These are phyloP conservation scores for Centropristis striata DNA, from an alignment of 2,113 vertebrate genomes.

Conservation along the genomic window DNA sequence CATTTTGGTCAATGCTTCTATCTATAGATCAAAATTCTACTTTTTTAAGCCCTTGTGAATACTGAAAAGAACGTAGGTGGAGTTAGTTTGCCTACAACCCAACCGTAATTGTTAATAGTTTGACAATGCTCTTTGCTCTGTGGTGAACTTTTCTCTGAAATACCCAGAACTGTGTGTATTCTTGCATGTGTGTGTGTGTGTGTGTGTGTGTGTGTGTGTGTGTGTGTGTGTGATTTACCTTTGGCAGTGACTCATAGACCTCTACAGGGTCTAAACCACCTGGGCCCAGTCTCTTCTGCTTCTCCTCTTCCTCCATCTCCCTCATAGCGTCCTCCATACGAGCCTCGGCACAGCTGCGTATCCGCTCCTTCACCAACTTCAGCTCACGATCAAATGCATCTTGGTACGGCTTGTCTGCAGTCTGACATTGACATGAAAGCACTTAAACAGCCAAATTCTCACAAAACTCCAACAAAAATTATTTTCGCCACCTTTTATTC, in stretches of 20 bases:
- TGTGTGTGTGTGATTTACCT: constrained; percentile 68
- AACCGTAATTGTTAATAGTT: too few species aligned
- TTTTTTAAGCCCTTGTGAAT: too few species aligned
- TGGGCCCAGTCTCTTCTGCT: constrained; percentile 88
- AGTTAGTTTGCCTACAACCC: too few species aligned
- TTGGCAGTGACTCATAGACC: constrained; percentile 90
- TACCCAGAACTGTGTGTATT: not conserved
- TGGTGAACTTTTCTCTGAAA: not conserved
- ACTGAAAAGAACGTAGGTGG: too few species aligned
- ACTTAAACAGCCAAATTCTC: not conserved
- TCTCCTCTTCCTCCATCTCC: constrained; percentile 91
- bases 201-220: not conserved
- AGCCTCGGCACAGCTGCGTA: constrained; percentile 86
- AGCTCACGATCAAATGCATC: constrained; percentile 91
- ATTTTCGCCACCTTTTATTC: too few species aligned
- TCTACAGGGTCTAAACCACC: constrained; percentile 93
- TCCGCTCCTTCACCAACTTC: constrained; percentile 90
- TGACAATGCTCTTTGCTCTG: too few species aligned
- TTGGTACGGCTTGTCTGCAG: constrained; percentile 89
- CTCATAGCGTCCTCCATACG: constrained; percentile 88
- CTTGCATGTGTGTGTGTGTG: not conserved
- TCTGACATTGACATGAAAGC: constrained; percentile 76
- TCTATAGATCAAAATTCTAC: too few species aligned
- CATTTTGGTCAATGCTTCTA: too few species aligned
- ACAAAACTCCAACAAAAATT: constrained; percentile 4